Conservation (phyloP, 1,140 invertebrate genomes). For the Trichomalopsis sarcophagae region DNA sequence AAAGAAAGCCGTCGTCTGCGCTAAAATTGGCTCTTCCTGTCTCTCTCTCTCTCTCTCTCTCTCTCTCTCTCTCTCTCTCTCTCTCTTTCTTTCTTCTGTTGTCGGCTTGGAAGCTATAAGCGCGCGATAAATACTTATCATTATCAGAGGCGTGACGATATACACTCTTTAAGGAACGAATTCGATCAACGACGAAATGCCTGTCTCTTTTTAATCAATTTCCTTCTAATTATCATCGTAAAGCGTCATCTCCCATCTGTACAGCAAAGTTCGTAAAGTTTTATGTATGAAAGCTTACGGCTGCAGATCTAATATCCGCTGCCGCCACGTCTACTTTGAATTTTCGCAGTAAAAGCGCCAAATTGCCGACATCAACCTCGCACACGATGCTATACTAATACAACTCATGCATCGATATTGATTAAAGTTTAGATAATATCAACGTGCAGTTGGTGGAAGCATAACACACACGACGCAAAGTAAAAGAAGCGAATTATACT, state of each 20-base stretch:
- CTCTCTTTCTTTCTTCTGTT: background rate
- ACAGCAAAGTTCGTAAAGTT: background rate
- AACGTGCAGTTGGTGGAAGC: too few relatives aligned
- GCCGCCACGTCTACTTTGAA: background rate
- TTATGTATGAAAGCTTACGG: background rate
- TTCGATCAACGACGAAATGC: too few relatives aligned
- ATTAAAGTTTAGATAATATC: too few relatives aligned
- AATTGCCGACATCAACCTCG: background rate
- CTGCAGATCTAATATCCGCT: background rate
- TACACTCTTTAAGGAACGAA: background rate
- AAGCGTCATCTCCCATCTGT: background rate
- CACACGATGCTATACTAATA: background rate
- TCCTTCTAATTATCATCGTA: background rate
- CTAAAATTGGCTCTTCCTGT: background rate
- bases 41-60: too few relatives aligned
- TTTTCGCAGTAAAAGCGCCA: background rate
- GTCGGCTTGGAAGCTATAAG: background rate
- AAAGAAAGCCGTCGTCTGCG: conserved; percentile 8
- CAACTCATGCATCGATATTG: too few relatives aligned
- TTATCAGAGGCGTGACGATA: background rate
- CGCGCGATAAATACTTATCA: background rate
- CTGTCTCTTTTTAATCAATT: background rate
- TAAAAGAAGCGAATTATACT: too few relatives aligned
- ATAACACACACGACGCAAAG: too few relatives aligned
- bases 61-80: too few relatives aligned